Conservation (phyloP, 2,888 invertebrate species). For the Amphipoea lucens region DNA sequence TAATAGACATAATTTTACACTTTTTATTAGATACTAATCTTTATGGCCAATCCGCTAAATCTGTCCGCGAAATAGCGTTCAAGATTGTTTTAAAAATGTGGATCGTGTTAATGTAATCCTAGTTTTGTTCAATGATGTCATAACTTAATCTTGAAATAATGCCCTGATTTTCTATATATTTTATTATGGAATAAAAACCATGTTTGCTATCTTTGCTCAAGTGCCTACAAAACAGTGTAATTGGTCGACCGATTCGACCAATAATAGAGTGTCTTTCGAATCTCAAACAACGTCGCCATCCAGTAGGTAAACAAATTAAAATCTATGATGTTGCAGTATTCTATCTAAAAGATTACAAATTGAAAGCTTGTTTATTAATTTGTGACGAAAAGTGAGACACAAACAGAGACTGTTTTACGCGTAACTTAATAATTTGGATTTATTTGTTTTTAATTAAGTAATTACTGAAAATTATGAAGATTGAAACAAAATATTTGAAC, state of each 20-base stretch:
- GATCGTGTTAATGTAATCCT: background rate
- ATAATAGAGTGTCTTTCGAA: background rate
- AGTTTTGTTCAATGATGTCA: background rate
- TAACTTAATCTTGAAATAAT: background rate
- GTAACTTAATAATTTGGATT: background rate
- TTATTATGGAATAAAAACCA: background rate
- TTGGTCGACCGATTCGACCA: background rate
- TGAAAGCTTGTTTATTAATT: background rate
- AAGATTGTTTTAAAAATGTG: background rate
- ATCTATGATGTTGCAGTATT: background rate
- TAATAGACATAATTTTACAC: conserved; percentile 71
- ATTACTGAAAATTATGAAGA: background rate
- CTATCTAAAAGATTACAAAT: background rate
- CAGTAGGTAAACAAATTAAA: background rate
- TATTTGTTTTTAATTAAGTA: background rate
- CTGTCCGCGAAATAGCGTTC: background rate
- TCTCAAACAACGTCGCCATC: background rate
- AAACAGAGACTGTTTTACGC: background rate
- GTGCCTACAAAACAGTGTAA: background rate
- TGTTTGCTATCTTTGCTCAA: background rate
- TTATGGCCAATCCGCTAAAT: background rate
- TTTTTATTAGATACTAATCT: background rate
- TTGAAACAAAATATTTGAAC: background rate
- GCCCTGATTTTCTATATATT: background rate
- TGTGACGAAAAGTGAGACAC: background rate